Evolutionary conservation across 1,140 invertebrate species (phyloP), one percentile per base, ranked within the genome.

Genomic region (Pantala flavescens): DNA sequence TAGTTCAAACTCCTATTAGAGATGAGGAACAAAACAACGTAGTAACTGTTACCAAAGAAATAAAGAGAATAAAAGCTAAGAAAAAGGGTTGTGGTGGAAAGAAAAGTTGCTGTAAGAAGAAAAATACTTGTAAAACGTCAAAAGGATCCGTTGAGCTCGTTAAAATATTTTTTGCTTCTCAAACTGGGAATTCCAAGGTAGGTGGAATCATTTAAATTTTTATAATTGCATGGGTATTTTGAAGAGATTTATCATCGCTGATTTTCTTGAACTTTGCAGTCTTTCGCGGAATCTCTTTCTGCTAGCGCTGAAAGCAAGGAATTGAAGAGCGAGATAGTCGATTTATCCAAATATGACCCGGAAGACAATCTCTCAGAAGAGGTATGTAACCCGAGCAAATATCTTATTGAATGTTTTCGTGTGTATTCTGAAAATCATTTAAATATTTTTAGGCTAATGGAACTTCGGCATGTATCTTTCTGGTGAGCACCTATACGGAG

Each of bases 401-500:
- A n/a, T 43, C 3, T 73, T 3, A 14, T n/a, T 42, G 11, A 7
- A 16, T 42, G 21, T 24, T 42, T 73, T 43, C 24, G 1, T 73
- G 2, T n/a, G 2, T 10, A 3, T 19, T 24, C 42, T 36, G 12
- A 21, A 63, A 19, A 63, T 63, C 12, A 5, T 63, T 19, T 63
- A 3, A 7, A 36, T 3, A 24, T 71, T 73, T 76, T 36, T 43
- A 79, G 78, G 75, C 71, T 0, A 43, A 72, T 42, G 73, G 74
- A 24, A 75, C 36, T 2, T 43, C 71, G 23, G 12, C 78, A 14
- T 79, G 79, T 78, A 77, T 89, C 16, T 84, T 88, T 76, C 78
- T 89, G 28, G 77, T 88, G 23, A 87, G 87, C 10, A 89, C 88
- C 0, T 87, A 88, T 78, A 82, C 81, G 5, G 86, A 86, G 77